phyloP scores from a whole-genome alignment of 2,888 invertebrate species.

The Phengaris arion region DNA sequence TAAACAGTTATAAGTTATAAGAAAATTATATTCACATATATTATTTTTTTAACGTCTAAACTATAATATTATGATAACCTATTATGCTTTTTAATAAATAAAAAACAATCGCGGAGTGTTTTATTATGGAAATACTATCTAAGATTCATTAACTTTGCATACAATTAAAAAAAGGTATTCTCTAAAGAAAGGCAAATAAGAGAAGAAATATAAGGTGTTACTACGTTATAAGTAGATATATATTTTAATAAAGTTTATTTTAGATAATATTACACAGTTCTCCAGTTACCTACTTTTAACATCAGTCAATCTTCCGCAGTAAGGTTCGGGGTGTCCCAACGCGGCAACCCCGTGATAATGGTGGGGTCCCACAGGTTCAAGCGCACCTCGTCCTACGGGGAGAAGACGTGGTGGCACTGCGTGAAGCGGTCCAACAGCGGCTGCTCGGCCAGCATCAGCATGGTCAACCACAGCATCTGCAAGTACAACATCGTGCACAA shows the following conservation, averaged over 20 bases:
- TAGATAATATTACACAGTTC: too few species aligned
- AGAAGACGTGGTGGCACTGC: slow-evolving; percentile 50
- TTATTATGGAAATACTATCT: not conserved
- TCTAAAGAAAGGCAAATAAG: too few species aligned
- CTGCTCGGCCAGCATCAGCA: slow-evolving; percentile 44
- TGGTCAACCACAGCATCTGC: slow-evolving; percentile 37
- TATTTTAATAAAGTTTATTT: too few species aligned
- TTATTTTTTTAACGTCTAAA: slow-evolving; percentile 1
- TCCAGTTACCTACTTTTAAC: not conserved
- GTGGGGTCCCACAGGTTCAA: slow-evolving; percentile 45
- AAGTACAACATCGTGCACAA: slow-evolving; percentile 42
- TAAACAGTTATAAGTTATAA: too few species aligned
- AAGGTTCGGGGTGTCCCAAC: slow-evolving; percentile 44
- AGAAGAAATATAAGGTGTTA: too few species aligned
- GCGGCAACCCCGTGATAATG: slow-evolving; percentile 46
- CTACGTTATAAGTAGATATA: too few species aligned
- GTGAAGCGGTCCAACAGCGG: slow-evolving; percentile 44
- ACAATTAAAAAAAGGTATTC: too few species aligned
- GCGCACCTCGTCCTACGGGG: slow-evolving; percentile 41
- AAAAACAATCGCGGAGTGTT: not conserved
- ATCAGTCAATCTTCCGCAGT: slow-evolving; percentile 40
- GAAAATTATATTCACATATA: not conserved
- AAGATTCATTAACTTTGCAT: too few species aligned
- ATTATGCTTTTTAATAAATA: not conserved
- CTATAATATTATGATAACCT: not conserved